phyloP scores from a whole-genome alignment of 1,140 invertebrate species.

The Oryzaephilus surinamensis region DNA sequence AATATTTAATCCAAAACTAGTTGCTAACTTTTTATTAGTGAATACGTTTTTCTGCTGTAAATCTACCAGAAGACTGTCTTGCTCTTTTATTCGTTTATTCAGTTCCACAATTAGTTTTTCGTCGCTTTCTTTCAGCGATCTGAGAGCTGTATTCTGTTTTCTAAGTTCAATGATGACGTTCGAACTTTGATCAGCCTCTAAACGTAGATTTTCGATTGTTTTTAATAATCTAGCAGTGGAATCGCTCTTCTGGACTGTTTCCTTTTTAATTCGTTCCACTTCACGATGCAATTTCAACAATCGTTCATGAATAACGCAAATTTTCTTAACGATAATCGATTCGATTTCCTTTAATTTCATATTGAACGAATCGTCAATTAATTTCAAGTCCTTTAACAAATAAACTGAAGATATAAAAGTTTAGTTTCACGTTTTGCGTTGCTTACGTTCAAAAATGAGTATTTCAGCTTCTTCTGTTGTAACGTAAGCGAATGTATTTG shows the following conservation, averaged over 20 bases:
- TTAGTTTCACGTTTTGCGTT: constrained; percentile 6
- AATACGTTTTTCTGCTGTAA: too few relatives aligned
- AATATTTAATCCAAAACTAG: background rate
- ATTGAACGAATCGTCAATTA: background rate
- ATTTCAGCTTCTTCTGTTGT: constrained; percentile 6
- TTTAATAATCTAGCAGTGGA: constrained; percentile 2
- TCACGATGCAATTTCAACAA: constrained; percentile 4
- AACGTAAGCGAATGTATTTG: background rate
- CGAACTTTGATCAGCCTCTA: constrained; percentile 4
- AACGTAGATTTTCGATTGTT: constrained; percentile 5
- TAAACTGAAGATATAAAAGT: too few relatives aligned
- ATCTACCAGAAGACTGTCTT: too few relatives aligned
- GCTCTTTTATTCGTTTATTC: background rate
- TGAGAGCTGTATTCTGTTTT: constrained; percentile 2
- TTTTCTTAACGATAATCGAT: constrained; percentile 1
- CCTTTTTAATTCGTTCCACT: constrained; percentile 6
- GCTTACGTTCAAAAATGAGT: background rate
- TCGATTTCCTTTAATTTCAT: constrained; percentile 5
- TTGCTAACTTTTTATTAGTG: too few relatives aligned
- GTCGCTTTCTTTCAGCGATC: background rate
- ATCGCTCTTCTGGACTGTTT: constrained; percentile 3
- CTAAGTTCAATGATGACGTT: constrained; percentile 2
- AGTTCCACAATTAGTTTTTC: constrained; percentile 4
- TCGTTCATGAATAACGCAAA: background rate
- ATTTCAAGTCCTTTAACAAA: constrained; percentile 2